Percentiles rank a stretch among this genome's conserved stretches.
Conservation (phyloP, 2,113 vertebrate genomes). For the Heptranchias perlo region DNA sequence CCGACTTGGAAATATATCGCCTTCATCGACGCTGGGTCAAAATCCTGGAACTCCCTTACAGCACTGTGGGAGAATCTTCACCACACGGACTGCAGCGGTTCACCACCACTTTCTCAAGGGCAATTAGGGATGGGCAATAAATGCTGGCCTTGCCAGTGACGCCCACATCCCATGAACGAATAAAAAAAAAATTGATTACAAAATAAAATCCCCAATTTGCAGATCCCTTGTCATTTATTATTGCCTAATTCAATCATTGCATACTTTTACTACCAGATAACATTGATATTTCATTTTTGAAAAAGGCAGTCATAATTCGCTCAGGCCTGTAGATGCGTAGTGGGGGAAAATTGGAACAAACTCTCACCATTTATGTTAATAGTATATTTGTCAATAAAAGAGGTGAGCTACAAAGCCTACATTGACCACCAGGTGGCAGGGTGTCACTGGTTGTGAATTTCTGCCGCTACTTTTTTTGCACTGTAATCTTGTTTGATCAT, state of each 20-base stretch:
- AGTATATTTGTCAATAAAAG: not conserved
- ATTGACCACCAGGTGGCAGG: slow-evolving; percentile 19
- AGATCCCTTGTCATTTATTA: not conserved
- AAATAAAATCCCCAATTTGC: not conserved
- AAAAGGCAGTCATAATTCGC: not conserved
- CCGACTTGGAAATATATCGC: no score
- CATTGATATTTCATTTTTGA: not conserved
- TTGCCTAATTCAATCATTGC: no score
- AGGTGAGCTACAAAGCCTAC: not conserved
- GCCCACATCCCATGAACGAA: no score
- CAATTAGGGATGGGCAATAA: no score
- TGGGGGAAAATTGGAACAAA: not conserved
- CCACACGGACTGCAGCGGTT: no score
- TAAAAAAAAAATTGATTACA: not conserved
- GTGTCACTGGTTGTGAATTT: not conserved
- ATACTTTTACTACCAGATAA: not conserved
- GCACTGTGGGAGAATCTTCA: no score
- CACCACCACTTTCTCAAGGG: no score
- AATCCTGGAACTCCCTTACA: no score
- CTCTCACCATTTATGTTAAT: not conserved
- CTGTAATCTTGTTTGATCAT: not conserved
- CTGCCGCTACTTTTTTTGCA: not conserved
- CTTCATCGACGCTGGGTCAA: no score
- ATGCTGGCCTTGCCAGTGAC: no score
- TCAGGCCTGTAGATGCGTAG: not conserved